Evolutionary conservation across 2,797 vertebrate species (phyloP).

Genomic region (Myotis vivesi): DNA sequence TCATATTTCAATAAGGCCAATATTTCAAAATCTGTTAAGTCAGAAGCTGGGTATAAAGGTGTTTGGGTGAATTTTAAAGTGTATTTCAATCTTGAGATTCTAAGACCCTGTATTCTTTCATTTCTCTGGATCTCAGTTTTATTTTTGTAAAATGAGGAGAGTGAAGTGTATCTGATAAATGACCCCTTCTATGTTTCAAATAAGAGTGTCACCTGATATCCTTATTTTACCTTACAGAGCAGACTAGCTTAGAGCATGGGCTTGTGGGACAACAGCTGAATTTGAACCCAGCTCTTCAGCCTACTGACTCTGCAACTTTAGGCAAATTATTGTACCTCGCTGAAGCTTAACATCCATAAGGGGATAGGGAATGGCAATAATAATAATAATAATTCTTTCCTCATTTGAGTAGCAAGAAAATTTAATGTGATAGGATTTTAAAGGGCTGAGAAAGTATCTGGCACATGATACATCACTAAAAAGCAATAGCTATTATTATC

Average conservation of each 20-base stretch:
- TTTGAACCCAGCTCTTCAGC: background rate
- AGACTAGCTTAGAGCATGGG: background rate
- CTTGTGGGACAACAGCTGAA: background rate
- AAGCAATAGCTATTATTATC: background rate
- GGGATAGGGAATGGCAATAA: background rate
- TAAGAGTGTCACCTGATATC: background rate
- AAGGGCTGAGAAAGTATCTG: background rate
- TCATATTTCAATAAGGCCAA: background rate
- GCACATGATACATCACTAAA: background rate
- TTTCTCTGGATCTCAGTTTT: background rate
- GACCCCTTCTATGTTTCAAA: no score
- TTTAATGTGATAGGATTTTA: slow-evolving; percentile 20
- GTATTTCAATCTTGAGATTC: background rate
- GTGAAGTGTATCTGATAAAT: no score
- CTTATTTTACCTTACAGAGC: background rate
- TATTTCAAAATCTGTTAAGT: background rate
- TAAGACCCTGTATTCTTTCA: background rate
- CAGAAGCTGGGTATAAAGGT: background rate
- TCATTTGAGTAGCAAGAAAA: background rate
- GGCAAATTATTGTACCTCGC: background rate
- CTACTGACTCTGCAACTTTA: background rate
- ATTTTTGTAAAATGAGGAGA: background rate
- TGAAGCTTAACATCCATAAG: background rate
- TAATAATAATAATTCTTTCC: background rate
- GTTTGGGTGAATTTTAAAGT: background rate